Evolutionary conservation across 2,113 vertebrate genomes (phyloP).

Genomic region (Pandion haliaetus): DNA sequence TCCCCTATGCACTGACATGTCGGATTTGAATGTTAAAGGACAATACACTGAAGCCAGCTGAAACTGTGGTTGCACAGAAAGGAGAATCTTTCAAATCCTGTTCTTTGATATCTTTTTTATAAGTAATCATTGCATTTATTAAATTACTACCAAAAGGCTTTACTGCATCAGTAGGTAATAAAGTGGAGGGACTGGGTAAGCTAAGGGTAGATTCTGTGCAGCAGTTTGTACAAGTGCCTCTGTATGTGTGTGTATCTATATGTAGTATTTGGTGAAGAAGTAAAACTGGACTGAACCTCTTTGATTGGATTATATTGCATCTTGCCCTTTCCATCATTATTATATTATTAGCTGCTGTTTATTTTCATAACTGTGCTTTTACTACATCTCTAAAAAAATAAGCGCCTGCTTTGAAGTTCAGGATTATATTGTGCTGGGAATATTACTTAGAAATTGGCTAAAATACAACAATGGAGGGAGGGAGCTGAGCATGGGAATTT

Average conservation of each 20-base stretch:
- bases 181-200: not conserved
- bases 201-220: not conserved
- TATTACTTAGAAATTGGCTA: not conserved
- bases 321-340: not conserved
- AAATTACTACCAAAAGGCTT: not conserved
- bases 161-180: not conserved
- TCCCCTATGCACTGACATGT: not conserved
- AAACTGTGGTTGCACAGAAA: not conserved
- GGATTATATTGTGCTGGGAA: not conserved
- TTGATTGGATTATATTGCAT: not conserved
- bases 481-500: not conserved
- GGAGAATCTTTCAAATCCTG: not conserved
- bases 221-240: not conserved
- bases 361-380: constrained; percentile 37
- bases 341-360: constrained; percentile 4
- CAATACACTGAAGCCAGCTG: not conserved
- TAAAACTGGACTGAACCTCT: not conserved
- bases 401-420: constrained; percentile 2
- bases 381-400: not conserved
- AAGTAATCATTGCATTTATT: not conserved
- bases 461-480: not conserved
- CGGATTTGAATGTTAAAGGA: not conserved
- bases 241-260: not conserved
- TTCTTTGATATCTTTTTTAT: not conserved
- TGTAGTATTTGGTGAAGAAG: not conserved